These are phyloP conservation scores for Paelopatides confundens DNA, from an alignment of 53 echinoderm and acorn worm species.

Conservation along the genomic window DNA sequence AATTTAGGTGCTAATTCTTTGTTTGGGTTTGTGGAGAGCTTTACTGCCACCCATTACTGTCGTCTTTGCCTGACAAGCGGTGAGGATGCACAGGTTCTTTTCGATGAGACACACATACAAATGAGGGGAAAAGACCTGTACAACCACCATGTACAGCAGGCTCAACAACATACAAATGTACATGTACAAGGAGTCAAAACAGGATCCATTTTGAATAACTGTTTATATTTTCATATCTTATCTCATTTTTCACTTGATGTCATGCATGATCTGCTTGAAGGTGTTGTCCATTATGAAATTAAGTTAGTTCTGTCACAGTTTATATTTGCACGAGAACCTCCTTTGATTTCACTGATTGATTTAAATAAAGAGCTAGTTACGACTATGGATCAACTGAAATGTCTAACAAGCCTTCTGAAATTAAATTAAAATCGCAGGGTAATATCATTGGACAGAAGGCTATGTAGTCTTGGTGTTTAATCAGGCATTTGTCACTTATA, in stretches of 20 bases:
- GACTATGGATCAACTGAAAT: constrained; percentile 49
- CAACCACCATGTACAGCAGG: constrained; percentile 33
- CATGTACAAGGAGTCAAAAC: constrained; percentile 49
- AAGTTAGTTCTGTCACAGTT: constrained; percentile 62
- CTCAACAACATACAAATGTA: background rate
- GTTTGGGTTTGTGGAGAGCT: too few species aligned
- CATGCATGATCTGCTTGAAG: constrained; percentile 74
- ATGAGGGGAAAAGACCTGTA: constrained; percentile 24
- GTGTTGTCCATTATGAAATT: constrained; percentile 71
- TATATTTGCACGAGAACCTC: constrained; percentile 51
- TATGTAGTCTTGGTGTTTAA: constrained; percentile 69
- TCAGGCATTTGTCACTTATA: constrained; percentile 64
- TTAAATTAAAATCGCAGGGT: constrained; percentile 45
- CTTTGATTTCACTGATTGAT: constrained; percentile 48
- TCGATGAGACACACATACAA: constrained; percentile 18
- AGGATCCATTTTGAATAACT: constrained; percentile 54
- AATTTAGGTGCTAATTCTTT: too few species aligned
- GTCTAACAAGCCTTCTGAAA: constrained; percentile 51
- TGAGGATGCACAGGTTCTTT: constrained; percentile 26
- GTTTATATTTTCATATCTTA: constrained; percentile 65
- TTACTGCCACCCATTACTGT: too few species aligned
- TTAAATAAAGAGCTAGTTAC: constrained; percentile 52
- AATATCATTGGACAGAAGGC: constrained; percentile 67
- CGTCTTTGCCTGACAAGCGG: constrained; percentile 49
- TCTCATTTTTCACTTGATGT: constrained; percentile 63